Conservation (phyloP, 1,140 invertebrate species). For the Apocrypta bakeri region DNA sequence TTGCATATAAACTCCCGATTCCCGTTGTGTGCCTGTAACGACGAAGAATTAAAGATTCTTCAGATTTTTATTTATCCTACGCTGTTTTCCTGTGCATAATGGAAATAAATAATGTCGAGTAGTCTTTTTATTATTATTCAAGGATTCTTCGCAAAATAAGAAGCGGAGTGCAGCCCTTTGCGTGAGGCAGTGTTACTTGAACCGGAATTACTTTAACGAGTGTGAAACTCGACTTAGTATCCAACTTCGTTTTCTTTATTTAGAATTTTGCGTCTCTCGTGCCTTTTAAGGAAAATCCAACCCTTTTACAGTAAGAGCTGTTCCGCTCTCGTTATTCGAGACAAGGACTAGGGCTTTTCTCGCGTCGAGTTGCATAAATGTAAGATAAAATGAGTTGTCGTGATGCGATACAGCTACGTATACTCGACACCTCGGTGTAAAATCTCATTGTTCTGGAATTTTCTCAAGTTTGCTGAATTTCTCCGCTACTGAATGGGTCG, state of each 20-base stretch:
- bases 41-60: background rate
- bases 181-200: slow-evolving; percentile 9
- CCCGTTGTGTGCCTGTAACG: background rate
- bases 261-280: slow-evolving; percentile 30
- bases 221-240: slow-evolving; percentile 33
- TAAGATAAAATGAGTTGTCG: slow-evolving; percentile 51
- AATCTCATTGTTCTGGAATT: slow-evolving; percentile 37
- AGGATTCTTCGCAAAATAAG: background rate
- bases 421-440: slow-evolving; percentile 36
- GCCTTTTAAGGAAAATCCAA: slow-evolving; percentile 11
- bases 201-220: slow-evolving; percentile 40
- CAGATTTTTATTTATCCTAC: background rate
- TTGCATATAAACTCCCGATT: background rate
- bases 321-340: slow-evolving; percentile 43
- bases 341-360: slow-evolving; percentile 32
- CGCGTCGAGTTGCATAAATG: slow-evolving; percentile 51
- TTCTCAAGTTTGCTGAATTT: slow-evolving; percentile 13
- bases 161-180: background rate
- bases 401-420: slow-evolving; percentile 23
- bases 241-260: slow-evolving; percentile 35
- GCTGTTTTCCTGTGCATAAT: background rate
- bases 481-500: background rate
- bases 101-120: too few relatives aligned
- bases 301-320: slow-evolving; percentile 26
- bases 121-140: too few relatives aligned